These are phyloP conservation scores for Phragmatobia fuliginosa DNA, from an alignment of 2,888 invertebrate species.

Conservation along the genomic window DNA sequence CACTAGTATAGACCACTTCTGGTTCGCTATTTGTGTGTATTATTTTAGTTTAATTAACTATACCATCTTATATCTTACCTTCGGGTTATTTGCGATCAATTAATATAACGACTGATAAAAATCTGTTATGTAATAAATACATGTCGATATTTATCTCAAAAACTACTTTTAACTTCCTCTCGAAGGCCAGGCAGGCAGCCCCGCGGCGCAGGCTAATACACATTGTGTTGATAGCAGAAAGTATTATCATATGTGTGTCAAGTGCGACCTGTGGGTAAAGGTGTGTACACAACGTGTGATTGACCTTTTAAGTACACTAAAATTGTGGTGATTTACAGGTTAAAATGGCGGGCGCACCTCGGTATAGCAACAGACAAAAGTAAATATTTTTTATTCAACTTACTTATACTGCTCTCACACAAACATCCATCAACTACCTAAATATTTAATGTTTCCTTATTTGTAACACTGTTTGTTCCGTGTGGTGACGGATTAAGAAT, in stretches of 20 bases:
- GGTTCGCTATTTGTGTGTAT: neutral
- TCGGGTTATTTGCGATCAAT: neutral
- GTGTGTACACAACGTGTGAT: conserved; percentile 48
- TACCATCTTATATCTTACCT: neutral
- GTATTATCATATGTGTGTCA: conserved; percentile 62
- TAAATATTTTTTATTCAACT: neutral
- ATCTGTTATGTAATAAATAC: conserved; percentile 10
- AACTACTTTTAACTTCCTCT: conserved; percentile 15
- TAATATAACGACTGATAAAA: neutral
- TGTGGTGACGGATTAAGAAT: no score
- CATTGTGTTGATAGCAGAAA: conserved; percentile 56
- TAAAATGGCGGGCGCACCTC: neutral
- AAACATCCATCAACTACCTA: no score
- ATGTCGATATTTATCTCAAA: conserved; percentile 8
- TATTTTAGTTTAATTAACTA: neutral
- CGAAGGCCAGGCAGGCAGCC: conserved; percentile 20
- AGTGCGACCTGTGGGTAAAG: conserved; percentile 56
- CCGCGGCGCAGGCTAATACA: conserved; percentile 26
- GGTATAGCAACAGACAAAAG: neutral
- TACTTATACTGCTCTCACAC: neutral
- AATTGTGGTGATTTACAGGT: conserved; percentile 8
- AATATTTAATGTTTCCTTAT: no score
- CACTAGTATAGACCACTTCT: neutral
- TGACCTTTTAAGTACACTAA: conserved; percentile 50
- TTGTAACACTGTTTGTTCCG: no score